Percentiles rank a stretch among this genome's conserved stretches.
These are phyloP conservation scores for Parazoanthus darwini DNA, from an alignment of 92 coral and sea anemone species.

Conservation along the genomic window DNA sequence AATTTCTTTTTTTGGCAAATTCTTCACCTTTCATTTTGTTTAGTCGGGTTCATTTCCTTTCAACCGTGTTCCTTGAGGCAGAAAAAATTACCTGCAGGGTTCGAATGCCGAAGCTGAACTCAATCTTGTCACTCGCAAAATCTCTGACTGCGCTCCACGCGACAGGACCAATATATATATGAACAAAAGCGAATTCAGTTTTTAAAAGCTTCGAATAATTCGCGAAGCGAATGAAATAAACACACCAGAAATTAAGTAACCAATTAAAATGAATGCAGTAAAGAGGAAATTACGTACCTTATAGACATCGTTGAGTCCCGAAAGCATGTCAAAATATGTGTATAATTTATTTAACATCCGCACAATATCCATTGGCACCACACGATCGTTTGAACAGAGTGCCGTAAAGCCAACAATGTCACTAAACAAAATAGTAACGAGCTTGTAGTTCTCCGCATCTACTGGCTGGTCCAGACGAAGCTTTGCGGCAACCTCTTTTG, in stretches of 20 bases:
- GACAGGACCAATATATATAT: background rate
- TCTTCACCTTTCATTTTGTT: background rate
- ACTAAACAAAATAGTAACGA: conserved; percentile 92
- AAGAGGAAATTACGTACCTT: conserved; percentile 62
- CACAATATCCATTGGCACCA: conserved; percentile 99
- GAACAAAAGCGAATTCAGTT: background rate
- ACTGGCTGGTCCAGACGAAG: conserved; percentile 92
- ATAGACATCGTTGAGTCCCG: conserved; percentile 96
- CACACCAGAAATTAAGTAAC: background rate
- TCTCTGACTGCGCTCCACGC: background rate
- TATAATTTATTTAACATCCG: conserved; percentile 92
- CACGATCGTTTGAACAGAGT: conserved; percentile 88
- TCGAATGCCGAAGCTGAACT: background rate
- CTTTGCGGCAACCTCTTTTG: conserved; percentile 94
- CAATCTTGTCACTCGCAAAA: background rate
- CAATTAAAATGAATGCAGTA: background rate
- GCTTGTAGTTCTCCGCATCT: conserved; percentile 95
- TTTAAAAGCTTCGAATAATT: background rate
- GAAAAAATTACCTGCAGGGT: background rate
- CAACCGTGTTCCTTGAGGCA: background rate
- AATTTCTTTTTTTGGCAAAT: background rate
- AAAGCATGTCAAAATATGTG: conserved; percentile 96
- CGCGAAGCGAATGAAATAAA: background rate
- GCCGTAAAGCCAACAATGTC: conserved; percentile 99
- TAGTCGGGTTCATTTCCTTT: background rate